A percentile compares a stretch with the other conserved stretches of the same genome.
These are phyloP conservation scores for Caenorhabditis sp. DNA, from an alignment of 2,888 invertebrate species.

Conservation along the genomic window DNA sequence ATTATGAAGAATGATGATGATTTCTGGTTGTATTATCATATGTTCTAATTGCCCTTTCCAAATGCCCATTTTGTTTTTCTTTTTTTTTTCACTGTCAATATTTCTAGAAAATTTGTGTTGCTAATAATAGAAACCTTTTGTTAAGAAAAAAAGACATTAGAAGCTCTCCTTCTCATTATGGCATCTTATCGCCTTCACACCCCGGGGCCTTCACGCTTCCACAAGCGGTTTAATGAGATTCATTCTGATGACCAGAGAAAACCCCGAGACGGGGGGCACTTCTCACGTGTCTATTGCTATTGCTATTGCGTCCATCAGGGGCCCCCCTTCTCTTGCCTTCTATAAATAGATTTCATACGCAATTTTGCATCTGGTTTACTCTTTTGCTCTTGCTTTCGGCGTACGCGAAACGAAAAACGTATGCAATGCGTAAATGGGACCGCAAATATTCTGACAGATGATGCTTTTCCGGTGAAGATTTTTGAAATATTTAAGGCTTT, in stretches of 20 bases:
- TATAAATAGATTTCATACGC: conserved; percentile 21
- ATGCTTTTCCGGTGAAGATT: too few relatives aligned
- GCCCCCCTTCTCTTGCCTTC: neutral
- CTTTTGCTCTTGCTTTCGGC: neutral
- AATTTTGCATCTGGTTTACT: conserved; percentile 24
- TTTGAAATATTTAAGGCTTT: too few relatives aligned
- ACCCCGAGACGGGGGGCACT: conserved; percentile 12
- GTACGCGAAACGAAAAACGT: neutral
- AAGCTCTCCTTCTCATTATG: neutral
- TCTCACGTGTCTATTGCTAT: conserved; percentile 20
- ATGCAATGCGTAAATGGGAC: too few relatives aligned
- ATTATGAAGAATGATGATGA: conserved; percentile 41
- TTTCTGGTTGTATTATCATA: too few relatives aligned
- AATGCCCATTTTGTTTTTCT: too few relatives aligned
- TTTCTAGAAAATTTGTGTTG: too few relatives aligned
- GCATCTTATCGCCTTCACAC: neutral
- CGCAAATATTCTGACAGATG: too few relatives aligned
- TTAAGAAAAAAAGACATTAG: neutral
- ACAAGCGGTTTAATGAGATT: conserved; percentile 22
- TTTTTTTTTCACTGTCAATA: too few relatives aligned
- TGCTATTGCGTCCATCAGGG: conserved; percentile 11
- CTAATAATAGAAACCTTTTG: too few relatives aligned
- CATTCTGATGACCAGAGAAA: neutral
- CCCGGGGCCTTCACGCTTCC: neutral
- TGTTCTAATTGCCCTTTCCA: neutral